Percentiles rank a stretch among this genome's conserved stretches.
Conservation (phyloP, 37 sponge, comb jelly and placozoan genomes). For the Geodia barretti region DNA sequence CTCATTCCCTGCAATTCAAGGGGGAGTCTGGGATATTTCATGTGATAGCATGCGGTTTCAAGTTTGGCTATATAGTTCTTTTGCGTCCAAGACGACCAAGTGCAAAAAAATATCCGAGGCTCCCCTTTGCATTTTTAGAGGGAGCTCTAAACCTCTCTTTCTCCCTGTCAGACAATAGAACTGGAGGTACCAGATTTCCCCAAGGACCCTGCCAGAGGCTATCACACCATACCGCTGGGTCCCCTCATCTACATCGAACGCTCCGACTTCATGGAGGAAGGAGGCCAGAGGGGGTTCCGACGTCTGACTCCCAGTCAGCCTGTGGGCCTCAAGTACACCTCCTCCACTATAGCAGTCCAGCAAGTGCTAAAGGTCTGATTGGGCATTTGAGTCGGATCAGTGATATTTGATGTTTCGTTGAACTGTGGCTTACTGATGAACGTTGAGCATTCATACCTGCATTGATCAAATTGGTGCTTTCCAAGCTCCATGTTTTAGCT, state of each 20-base stretch:
- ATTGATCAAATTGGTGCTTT: too few species aligned
- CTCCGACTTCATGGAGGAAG: conserved; percentile 88
- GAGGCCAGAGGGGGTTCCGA: conserved; percentile 53
- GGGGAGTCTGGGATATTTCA: too few species aligned
- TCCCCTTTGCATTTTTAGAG: neutral
- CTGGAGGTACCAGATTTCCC: conserved; percentile 74
- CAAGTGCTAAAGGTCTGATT: conserved; percentile 74
- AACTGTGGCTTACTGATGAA: too few species aligned
- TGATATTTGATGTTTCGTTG: too few species aligned
- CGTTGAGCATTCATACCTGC: too few species aligned
- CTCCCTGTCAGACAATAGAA: conserved; percentile 22
- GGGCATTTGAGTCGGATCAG: too few species aligned
- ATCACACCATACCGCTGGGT: conserved; percentile 66
- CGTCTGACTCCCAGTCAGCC: conserved; percentile 83
- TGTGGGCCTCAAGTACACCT: conserved; percentile 91
- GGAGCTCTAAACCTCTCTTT: neutral
- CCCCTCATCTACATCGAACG: conserved; percentile 79
- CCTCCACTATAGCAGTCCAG: conserved; percentile 61
- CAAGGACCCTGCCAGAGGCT: conserved; percentile 58
- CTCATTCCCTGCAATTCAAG: too few species aligned
- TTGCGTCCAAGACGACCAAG: too few species aligned
- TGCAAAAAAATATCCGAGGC: too few species aligned
- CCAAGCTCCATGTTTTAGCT: too few species aligned
- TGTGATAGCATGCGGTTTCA: too few species aligned
- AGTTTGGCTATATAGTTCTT: too few species aligned